Evolutionary conservation across 2,797 vertebrate genomes (phyloP).

Genomic region (Discoglossus pictus): DNA sequence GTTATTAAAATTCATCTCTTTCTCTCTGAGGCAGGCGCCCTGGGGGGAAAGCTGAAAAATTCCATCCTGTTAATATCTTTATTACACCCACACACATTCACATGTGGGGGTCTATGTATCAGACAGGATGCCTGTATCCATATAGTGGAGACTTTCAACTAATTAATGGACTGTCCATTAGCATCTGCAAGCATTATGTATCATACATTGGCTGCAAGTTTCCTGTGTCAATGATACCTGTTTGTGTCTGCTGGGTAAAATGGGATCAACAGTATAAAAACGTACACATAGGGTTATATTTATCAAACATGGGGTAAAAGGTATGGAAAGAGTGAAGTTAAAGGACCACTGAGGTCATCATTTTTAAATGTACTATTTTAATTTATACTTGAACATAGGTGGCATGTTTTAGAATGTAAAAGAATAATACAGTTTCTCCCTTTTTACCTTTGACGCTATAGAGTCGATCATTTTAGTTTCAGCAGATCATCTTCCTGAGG

Average conservation of each 20-base stretch:
- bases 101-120: conserved; percentile 35
- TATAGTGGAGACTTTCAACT: conserved; percentile 30
- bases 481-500: too few species aligned
- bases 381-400: too few species aligned
- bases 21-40: conserved; percentile 45
- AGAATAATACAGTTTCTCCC: too few species aligned
- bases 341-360: too few species aligned
- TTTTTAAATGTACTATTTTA: too few species aligned
- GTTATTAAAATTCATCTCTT: conserved; percentile 53
- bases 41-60: conserved; percentile 44
- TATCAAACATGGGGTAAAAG: too few species aligned
- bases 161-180: conserved; percentile 44
- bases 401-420: too few species aligned
- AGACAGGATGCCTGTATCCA: conserved; percentile 28
- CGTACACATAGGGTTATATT: too few species aligned
- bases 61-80: conserved; percentile 48
- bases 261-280: conserved; percentile 13
- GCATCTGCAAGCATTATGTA: conserved; percentile 35
- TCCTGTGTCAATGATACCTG: conserved; percentile 38
- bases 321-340: too few species aligned
- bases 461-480: too few species aligned
- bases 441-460: too few species aligned
- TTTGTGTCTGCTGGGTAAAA: conserved; percentile 21
- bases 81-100: conserved; percentile 50
- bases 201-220: conserved; percentile 38